These are phyloP conservation scores for Otis tarda DNA, from an alignment of 2,113 vertebrate species.

Conservation along the genomic window DNA sequence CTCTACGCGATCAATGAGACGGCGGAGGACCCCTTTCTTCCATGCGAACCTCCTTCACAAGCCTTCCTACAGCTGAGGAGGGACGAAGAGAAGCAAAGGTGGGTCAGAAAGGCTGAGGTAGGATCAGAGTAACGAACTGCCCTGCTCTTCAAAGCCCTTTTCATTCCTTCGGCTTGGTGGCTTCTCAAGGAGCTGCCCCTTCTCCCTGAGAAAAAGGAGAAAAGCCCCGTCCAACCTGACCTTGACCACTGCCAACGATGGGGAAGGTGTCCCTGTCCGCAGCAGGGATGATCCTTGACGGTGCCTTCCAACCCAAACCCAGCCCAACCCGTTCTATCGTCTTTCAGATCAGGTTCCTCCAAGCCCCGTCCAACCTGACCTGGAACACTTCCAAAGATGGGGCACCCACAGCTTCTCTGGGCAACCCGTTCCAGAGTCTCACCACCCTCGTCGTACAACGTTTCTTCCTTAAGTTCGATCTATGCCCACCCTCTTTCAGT, in stretches of 20 bases:
- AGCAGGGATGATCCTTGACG: too few relatives aligned
- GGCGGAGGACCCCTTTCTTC: not conserved
- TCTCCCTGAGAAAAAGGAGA: too few relatives aligned
- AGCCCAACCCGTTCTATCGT: too few relatives aligned
- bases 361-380: not conserved
- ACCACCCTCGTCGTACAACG: too few relatives aligned
- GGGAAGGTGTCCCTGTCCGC: too few relatives aligned
- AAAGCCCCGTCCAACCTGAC: too few relatives aligned
- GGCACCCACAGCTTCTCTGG: too few relatives aligned
- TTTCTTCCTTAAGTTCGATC: too few relatives aligned
- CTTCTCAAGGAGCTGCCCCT: not conserved
- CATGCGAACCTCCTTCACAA: fast-evolving
- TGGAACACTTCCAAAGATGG: not conserved
- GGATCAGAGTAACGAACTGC: not conserved
- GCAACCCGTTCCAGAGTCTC: too few relatives aligned
- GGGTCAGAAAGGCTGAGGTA: not conserved
- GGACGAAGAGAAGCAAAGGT: not conserved
- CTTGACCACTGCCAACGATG: too few relatives aligned
- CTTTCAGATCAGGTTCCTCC: not conserved
- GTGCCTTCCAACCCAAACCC: too few relatives aligned
- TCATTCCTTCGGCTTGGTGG: not conserved
- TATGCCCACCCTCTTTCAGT: not conserved
- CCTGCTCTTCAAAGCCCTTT: not conserved
- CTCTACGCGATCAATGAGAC: not conserved
- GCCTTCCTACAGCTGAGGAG: not conserved